phyloP scores from a whole-genome alignment of 2,113 vertebrate species.

The Prunella himalayana region DNA sequence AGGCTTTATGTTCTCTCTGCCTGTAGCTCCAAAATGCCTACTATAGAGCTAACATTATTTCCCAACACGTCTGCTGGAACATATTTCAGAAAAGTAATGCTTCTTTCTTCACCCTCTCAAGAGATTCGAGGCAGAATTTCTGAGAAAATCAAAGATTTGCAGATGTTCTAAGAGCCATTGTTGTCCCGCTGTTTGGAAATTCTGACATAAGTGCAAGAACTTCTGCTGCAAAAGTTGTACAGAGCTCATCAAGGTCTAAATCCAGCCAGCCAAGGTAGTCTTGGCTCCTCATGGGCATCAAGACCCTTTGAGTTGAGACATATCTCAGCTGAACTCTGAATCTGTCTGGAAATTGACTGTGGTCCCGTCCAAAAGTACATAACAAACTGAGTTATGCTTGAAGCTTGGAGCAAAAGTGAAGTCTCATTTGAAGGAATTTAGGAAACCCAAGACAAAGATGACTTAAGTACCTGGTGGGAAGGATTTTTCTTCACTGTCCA shows the following conservation, averaged over 20 bases:
- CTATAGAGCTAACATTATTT: background rate
- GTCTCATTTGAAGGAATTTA: background rate
- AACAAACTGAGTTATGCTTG: background rate
- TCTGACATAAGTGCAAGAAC: background rate
- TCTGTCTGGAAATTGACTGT: background rate
- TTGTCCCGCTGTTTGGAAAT: background rate
- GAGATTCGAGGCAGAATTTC: background rate
- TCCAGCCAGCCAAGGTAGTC: rapidly evolving
- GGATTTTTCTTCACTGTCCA: background rate
- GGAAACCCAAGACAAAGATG: background rate
- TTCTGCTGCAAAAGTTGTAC: background rate
- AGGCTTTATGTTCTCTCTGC: background rate
- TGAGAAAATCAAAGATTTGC: background rate
- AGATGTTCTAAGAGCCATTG: background rate
- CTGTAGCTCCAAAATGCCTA: background rate
- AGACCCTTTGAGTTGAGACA: background rate
- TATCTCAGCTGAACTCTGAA: background rate
- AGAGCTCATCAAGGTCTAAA: background rate
- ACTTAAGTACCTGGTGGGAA: background rate
- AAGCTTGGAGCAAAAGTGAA: background rate
- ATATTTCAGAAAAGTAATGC: background rate
- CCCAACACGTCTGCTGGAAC: background rate
- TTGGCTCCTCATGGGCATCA: background rate
- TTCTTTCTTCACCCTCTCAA: background rate
- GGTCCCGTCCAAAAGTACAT: background rate